phyloP scores from a whole-genome alignment of 2,888 invertebrate genomes.

The Celastrina argiolus region DNA sequence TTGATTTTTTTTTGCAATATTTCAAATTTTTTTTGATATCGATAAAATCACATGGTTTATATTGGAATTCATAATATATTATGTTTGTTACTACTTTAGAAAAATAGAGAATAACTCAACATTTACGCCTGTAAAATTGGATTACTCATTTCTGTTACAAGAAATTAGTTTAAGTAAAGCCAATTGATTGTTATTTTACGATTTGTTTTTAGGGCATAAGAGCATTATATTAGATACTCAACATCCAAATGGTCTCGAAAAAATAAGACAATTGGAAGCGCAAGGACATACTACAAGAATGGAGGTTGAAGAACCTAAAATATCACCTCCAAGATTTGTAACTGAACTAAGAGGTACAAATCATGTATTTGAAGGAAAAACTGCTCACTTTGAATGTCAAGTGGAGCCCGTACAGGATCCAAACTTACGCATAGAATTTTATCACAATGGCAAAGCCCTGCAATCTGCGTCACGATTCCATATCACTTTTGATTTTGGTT shows the following conservation, averaged over 20 bases:
- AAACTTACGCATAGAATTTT: constrained; percentile 92
- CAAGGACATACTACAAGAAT: constrained; percentile 87
- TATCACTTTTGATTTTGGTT: constrained; percentile 98
- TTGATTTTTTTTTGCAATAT: no score
- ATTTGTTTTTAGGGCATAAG: constrained; percentile 79
- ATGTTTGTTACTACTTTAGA: no score
- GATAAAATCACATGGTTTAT: no score
- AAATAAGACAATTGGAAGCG: constrained; percentile 93
- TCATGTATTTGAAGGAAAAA: constrained; percentile 93
- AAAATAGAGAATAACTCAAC: no score
- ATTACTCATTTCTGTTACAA: no score
- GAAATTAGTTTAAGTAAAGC: no score
- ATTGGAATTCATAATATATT: no score
- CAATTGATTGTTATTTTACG: constrained; percentile 18
- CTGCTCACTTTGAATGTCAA: constrained; percentile 97
- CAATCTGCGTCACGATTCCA: constrained; percentile 95
- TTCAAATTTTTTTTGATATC: no score
- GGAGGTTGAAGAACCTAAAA: constrained; percentile 89
- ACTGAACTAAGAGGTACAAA: constrained; percentile 92
- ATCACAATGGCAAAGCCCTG: constrained; percentile 93
- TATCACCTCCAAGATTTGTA: constrained; percentile 89
- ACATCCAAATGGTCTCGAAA: constrained; percentile 94
- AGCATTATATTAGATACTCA: constrained; percentile 93
- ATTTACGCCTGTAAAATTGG: no score
- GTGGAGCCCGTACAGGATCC: constrained; percentile 94